A percentile compares a stretch with the other conserved stretches of the same genome.
Evolutionary conservation across 92 coral and sea anemone genomes (phyloP).

Genomic region (Epizoanthus stellaris): DNA sequence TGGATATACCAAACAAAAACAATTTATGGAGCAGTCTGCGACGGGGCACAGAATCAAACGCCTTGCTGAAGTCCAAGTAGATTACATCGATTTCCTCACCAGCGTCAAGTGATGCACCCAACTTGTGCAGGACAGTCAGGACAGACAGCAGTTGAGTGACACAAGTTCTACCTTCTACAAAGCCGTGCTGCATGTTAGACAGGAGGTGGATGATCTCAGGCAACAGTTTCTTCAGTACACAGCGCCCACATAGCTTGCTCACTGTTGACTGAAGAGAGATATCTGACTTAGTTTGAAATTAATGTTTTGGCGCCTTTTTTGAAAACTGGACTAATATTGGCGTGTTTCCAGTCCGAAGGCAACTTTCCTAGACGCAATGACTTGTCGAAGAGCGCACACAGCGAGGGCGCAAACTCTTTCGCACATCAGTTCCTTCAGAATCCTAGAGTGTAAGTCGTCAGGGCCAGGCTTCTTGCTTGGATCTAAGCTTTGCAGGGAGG

Average conservation of each 20-base stretch:
- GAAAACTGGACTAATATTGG: neutral
- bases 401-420: too few species aligned
- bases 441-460: neutral
- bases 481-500: neutral
- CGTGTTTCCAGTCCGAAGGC: too few species aligned
- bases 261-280: slow-evolving; percentile 42
- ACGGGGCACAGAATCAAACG: slow-evolving; percentile 55
- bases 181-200: slow-evolving; percentile 47
- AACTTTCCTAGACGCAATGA: too few species aligned
- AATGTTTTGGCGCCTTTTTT: neutral
- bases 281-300: slow-evolving; percentile 14
- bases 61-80: slow-evolving; percentile 56
- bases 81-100: slow-evolving; percentile 48
- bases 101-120: slow-evolving; percentile 44
- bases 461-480: slow-evolving; percentile 21
- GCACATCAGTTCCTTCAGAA: neutral
- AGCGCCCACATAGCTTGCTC: slow-evolving; percentile 61
- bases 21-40: slow-evolving; percentile 40
- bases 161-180: slow-evolving; percentile 38
- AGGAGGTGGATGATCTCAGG: slow-evolving; percentile 19
- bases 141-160: slow-evolving; percentile 47
- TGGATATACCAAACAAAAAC: slow-evolving; percentile 33
- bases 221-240: slow-evolving; percentile 42
- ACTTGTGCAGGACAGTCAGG: slow-evolving; percentile 8
- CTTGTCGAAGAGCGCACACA: too few species aligned